Base-by-base conservation (phyloP, 1,140 invertebrate genomes). In the Drosophila micromelanica region DNA sequence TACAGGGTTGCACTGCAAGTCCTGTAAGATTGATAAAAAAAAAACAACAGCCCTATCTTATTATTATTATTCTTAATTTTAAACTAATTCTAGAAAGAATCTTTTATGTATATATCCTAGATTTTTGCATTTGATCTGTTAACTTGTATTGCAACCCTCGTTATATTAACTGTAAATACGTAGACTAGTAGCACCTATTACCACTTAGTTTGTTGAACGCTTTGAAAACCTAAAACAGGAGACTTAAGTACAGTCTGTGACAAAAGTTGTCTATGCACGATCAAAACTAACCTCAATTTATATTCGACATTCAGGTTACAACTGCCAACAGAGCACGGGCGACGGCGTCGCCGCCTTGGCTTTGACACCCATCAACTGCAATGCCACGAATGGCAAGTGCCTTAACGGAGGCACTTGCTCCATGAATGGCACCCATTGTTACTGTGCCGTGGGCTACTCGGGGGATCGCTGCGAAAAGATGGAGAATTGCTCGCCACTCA, bases 401-500 rank as follows among this genome's bases (percentile, higher is more conserved):
- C 91, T 93, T 46, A 96, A 97, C 92, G 95, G 95, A 2, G 96
- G 95, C 46, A 93, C 92, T 8, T 97, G 96, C 91, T 93, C 94
- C 11, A 95, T 96, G 75, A 95, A 95, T 76, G 97, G 96, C 77
- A 94, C 94, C 0, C 93, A 95, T 38, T 98, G 97, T 92, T 95
- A 97, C 77, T 94, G 94, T 54, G 94, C 95, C 48, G 76, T 92
- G 3, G 95, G 95, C 15, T 98, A 95, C 93, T 94, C 95, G 56
- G 98, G 98, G 7, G 92, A 94, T 52, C 92, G 94, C 15, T 99
- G 97, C 92, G 96, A 98, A 60, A 93, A 93, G 23, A 94, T 97
- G 67, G 94, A 96, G 49, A 95, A 97, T 78, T 94, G 93, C 73
- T 85, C 92, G 8, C 90, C 93, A 8, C 49, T 90, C 4, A 92